phyloP scores from a whole-genome alignment of 2,888 invertebrate genomes.

The Zonitis immaculata region DNA sequence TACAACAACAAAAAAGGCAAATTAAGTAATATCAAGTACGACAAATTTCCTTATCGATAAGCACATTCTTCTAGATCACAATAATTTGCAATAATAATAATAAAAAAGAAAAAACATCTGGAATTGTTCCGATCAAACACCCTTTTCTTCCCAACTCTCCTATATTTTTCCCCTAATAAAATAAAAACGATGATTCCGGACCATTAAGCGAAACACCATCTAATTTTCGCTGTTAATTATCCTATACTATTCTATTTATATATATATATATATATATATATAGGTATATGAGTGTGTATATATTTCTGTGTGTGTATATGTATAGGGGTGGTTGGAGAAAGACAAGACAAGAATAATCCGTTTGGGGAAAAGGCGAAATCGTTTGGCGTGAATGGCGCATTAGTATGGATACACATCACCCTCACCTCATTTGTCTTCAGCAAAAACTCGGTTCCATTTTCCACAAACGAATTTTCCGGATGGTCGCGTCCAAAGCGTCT shows the following conservation, averaged over 20 bases:
- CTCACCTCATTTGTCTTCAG: slow-evolving; percentile 49
- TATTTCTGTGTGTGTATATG: not conserved
- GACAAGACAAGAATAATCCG: slow-evolving; percentile 8
- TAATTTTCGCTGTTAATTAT: slow-evolving; percentile 9
- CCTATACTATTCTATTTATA: not conserved
- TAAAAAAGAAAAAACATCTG: not conserved
- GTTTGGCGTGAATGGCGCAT: slow-evolving; percentile 24
- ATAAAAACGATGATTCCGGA: slow-evolving; percentile 7
- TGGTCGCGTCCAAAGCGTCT: slow-evolving; percentile 41
- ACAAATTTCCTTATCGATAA: not conserved
- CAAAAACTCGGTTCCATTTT: slow-evolving; percentile 50
- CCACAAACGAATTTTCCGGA: slow-evolving; percentile 51
- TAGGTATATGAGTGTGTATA: not conserved
- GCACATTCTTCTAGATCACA: not conserved
- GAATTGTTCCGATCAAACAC: not conserved
- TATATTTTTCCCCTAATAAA: slow-evolving; percentile 1
- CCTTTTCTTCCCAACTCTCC: slow-evolving; percentile 6
- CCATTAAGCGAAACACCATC: slow-evolving; percentile 2
- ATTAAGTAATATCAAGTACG: slow-evolving; percentile 14
- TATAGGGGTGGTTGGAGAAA: not conserved
- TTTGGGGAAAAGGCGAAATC: slow-evolving; percentile 14
- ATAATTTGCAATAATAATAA: not conserved
- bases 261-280: slow-evolving; percentile 1
- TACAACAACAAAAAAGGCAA: slow-evolving; percentile 8
- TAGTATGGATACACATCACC: slow-evolving; percentile 44